These are phyloP conservation scores for Protosalanx chinensis DNA, from an alignment of 2,797 vertebrate genomes.

Conservation along the genomic window DNA sequence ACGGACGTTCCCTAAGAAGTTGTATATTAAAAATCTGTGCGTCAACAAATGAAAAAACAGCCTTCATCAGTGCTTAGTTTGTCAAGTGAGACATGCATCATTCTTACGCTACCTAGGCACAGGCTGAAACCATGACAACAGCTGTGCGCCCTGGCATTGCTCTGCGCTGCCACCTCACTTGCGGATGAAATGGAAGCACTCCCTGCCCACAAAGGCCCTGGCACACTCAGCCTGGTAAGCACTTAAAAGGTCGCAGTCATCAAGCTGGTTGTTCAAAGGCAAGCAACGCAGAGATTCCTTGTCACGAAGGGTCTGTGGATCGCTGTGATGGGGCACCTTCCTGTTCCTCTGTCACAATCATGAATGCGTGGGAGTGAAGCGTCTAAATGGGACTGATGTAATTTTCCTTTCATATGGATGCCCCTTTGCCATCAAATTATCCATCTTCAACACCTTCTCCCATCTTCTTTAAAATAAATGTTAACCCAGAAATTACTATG, in stretches of 20 bases:
- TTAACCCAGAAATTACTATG: background rate
- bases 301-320: no score
- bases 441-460: no score
- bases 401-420: no score
- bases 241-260: conserved; percentile 13
- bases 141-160: conserved; percentile 13
- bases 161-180: conserved; percentile 10
- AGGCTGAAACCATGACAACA: conserved; percentile 35
- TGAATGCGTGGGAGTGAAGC: no score
- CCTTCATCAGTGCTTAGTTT: background rate
- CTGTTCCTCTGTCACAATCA: no score
- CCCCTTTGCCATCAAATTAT: no score
- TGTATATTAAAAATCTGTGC: no score
- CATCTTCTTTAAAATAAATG: background rate
- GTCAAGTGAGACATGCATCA: background rate
- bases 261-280: background rate
- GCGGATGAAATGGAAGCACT: conserved; percentile 50
- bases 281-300: no score
- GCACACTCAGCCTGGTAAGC: conserved; percentile 30
- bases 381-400: no score
- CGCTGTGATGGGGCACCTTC: no score
- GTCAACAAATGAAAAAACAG: no score
- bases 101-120: conserved; percentile 6
- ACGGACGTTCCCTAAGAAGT: no score
- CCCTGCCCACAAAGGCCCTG: conserved; percentile 39